Evolutionary conservation across 2,797 vertebrate species (phyloP).

Genomic region (Valencia hispanica): DNA sequence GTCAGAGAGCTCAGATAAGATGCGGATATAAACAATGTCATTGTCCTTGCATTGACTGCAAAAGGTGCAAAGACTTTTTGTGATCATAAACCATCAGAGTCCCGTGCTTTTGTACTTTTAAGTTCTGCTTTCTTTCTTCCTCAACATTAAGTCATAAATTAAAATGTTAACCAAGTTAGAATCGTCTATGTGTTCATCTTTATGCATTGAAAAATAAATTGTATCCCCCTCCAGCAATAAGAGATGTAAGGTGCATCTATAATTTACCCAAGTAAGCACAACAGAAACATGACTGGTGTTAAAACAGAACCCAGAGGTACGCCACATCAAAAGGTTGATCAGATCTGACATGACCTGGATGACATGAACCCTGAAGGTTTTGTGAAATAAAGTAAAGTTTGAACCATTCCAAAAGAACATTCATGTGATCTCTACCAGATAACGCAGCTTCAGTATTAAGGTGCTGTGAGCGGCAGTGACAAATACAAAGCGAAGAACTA

Average conservation of each 20-base stretch:
- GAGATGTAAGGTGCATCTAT: neutral
- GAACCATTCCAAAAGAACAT: too few relatives aligned
- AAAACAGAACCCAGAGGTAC: neutral
- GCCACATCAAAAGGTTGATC: neutral
- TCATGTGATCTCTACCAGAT: too few relatives aligned
- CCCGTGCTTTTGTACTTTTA: too few relatives aligned
- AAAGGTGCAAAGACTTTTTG: too few relatives aligned
- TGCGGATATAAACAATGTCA: too few relatives aligned
- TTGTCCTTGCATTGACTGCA: too few relatives aligned
- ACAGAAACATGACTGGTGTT: neutral
- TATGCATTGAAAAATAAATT: neutral
- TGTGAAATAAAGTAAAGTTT: too few relatives aligned
- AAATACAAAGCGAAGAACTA: neutral
- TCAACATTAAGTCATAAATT: neutral
- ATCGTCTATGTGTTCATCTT: neutral
- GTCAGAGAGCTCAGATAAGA: too few relatives aligned
- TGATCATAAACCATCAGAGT: too few relatives aligned
- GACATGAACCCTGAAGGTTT: too few relatives aligned
- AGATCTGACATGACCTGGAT: too few relatives aligned
- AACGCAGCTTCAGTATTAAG: neutral
- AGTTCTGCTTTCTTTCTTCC: neutral
- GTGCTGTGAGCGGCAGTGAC: neutral
- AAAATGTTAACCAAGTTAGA: neutral
- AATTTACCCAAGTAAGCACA: neutral
- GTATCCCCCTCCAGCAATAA: neutral